These are phyloP conservation scores for Oreochromis grahami DNA, from an alignment of 2,797 vertebrate genomes.

Conservation along the genomic window DNA sequence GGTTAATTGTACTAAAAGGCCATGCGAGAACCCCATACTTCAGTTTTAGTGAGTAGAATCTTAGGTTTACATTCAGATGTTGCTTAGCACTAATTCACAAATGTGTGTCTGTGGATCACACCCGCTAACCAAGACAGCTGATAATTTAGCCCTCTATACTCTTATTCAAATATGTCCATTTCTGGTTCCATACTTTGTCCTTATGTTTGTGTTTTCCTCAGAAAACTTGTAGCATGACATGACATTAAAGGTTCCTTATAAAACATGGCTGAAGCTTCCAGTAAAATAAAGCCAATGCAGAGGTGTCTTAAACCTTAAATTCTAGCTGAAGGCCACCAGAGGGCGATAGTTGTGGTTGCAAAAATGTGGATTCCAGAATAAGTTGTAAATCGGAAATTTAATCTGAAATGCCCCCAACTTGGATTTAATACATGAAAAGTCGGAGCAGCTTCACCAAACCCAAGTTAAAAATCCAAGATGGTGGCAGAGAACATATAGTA, in stretches of 20 bases:
- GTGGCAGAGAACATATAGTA: neutral
- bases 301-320: neutral
- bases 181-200: neutral
- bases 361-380: neutral
- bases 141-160: neutral
- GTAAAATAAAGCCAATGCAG: neutral
- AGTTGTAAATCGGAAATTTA: neutral
- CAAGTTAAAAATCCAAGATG: neutral
- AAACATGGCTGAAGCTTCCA: neutral
- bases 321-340: neutral
- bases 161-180: neutral
- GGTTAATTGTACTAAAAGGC: neutral
- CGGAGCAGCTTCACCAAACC: fast-evolving
- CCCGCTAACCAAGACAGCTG: neutral
- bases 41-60: neutral
- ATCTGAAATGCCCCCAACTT: neutral
- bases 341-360: neutral
- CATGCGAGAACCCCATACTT: neutral
- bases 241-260: neutral
- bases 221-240: neutral
- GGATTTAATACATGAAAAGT: neutral
- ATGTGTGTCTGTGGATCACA: neutral
- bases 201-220: neutral
- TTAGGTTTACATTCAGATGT: neutral
- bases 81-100: neutral